phyloP scores from a whole-genome alignment of 2,797 vertebrate genomes.

The Sebastes itinus region DNA sequence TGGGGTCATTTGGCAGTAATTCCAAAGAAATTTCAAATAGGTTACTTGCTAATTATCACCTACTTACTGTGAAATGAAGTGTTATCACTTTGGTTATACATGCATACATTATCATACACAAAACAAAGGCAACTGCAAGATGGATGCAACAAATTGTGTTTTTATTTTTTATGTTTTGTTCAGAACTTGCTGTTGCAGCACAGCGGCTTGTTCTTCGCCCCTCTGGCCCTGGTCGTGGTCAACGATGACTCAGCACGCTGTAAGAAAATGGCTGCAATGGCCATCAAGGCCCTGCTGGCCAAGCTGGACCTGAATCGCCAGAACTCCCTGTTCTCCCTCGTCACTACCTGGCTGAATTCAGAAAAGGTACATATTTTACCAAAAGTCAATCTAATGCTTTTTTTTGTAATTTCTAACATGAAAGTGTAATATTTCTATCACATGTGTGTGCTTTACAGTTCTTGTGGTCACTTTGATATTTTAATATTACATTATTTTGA shows the following conservation, averaged over 20 bases:
- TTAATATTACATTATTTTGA: background rate
- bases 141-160: rapidly evolving
- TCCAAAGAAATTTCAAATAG: no score
- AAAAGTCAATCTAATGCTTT: background rate
- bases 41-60: no score
- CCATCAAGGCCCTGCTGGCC: constrained; percentile 87
- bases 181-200: constrained; percentile 87
- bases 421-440: no score
- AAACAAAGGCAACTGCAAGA: no score
- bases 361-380: constrained; percentile 84
- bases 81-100: background rate
- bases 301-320: constrained; percentile 83
- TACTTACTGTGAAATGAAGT: rapidly evolving
- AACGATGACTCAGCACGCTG: constrained; percentile 92
- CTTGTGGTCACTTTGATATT: background rate
- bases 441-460: no score
- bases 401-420: background rate
- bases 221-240: constrained; percentile 89
- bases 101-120: no score
- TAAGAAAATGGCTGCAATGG: constrained; percentile 93
- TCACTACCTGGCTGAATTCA: constrained; percentile 87
- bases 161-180: background rate
- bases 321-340: constrained; percentile 87
- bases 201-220: constrained; percentile 91
- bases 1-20: no score